Evolutionary conservation across 2,888 invertebrate species (phyloP), one percentile per base, ranked within the genome.

Genomic region (Synanthedon andrenaeformis): DNA sequence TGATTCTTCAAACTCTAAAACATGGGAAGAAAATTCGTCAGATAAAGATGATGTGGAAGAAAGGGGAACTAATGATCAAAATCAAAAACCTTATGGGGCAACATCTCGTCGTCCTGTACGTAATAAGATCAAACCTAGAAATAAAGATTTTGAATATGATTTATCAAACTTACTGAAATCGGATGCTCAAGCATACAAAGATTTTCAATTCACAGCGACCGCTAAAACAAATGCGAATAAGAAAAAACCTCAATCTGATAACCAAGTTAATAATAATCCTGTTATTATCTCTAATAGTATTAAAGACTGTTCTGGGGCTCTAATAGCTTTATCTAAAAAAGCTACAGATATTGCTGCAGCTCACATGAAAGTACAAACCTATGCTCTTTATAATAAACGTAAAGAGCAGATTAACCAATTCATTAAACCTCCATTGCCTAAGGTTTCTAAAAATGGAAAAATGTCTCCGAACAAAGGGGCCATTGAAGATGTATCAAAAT

Each of bases 131-230:
- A 92, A 91, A 72, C 89, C 89, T 8, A 89, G 90, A 59, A 89
- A 91, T 67, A 91, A 91, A 66, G 93, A 93, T 76, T 93, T 93
- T 70, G 90, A 93, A 61, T 93, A 93, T 66, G 93, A 93, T 77
- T 77, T 92, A 59, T 90, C 91, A 3, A 89, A 88, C 74, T 71
- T 90, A 53, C 69, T 89, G 42, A 90, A 89, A 73, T 74, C 80
- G 76, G 87, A 88, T 74, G 84, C 84, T 0, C 86, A 85, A 58
- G 86, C 87, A 5, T 85, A 87, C 62, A 72, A 83, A 57, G 87
- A 86, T 57, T 75, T 82, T 8, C 74, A 78, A 59, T 57, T 70
- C 12, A 62, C 64, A 19, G 57, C 65, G 42, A 69, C 57, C 49
- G 53, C 72, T 41, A 83, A 79, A 67, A 49, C 70, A n/a, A 61